Evolutionary conservation across 2,888 invertebrate genomes (phyloP), one percentile per base, ranked within the genome.

Genomic region (Eupithecia centaureata): DNA sequence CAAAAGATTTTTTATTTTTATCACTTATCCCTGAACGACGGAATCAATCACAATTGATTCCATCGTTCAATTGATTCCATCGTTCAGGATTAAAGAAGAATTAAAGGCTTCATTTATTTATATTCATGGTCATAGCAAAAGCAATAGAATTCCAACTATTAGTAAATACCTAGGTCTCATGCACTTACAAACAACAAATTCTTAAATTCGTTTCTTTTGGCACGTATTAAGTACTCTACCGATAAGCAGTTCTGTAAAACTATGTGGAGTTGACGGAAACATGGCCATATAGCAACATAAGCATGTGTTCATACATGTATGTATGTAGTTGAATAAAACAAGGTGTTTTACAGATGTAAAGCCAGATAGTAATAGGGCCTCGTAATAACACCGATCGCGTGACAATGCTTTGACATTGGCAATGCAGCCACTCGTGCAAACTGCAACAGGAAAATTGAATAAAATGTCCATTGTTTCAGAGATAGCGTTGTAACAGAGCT

Each of bases 321-420:
- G 0, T 47, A 47, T 22, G 47, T 47, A 22, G 18, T 47, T 47
- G 47, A 47, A 22, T 22, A 47, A 47, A 62, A 52, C 63, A 22
- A 62, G 57, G 57, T 58, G 63, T 67, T 27, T 18, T 60, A 47
- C 28, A 47, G 63, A 67, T 59, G 54, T 67, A 27, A 33, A 63
- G 54, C 33, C 42, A 63, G 56, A 68, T 65, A 60, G 60, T 47
- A 57, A 61, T 67, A 52, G 33, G 62, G 68, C 68, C 68, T 63
- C 70, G 57, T 73, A 67, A 73, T 70, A 68, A 54, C 62, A 56
- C 61, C 30, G 64, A 75, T 81, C 75, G 75, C 73, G 73, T 82
- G 78, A 88, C 88, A 89, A 88, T 88, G 75, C 82, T 75, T 68
- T 85, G 89, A 81, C 90, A 88, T 89, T 91, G 90, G 85, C 81